Conservation (phyloP, 2,797 vertebrate genomes). For the Zenarchopterus dispar region DNA sequence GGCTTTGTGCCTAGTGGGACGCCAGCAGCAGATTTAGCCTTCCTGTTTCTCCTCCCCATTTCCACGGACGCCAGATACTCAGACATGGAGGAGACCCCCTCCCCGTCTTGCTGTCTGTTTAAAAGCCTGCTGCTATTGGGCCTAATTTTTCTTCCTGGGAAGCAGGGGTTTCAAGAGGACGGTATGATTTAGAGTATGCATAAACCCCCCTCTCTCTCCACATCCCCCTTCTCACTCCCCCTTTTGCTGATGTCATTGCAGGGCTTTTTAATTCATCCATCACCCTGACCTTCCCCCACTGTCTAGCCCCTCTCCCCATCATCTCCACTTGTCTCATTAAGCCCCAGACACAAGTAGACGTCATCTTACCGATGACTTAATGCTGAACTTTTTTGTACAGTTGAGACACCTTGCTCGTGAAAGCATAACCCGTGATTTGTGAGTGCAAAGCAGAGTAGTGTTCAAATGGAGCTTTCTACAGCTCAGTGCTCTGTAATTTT, state of each 20-base stretch:
- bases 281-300: constrained; percentile 35
- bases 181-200: constrained; percentile 69
- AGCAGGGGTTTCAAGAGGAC: constrained; percentile 41
- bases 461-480: constrained; percentile 31
- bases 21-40: constrained; percentile 70
- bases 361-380: constrained; percentile 75
- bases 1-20: constrained; percentile 73
- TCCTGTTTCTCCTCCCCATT: constrained; percentile 61
- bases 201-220: constrained; percentile 45
- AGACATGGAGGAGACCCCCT: constrained; percentile 45
- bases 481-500: constrained; percentile 51
- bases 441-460: constrained; percentile 16
- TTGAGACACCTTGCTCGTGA: constrained; percentile 16
- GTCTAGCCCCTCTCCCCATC: constrained; percentile 54
- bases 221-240: constrained; percentile 44
- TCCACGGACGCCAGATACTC: constrained; percentile 56
- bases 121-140: constrained; percentile 53
- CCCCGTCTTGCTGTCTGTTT: constrained; percentile 42
- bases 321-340: constrained; percentile 59
- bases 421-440: constrained; percentile 43
- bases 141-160: constrained; percentile 48
- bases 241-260: constrained; percentile 78
- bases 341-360: constrained; percentile 57
- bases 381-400: constrained; percentile 69
- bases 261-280: constrained; percentile 73